Conservation (phyloP, 2,113 vertebrate genomes). For the Caranx melampygus region DNA sequence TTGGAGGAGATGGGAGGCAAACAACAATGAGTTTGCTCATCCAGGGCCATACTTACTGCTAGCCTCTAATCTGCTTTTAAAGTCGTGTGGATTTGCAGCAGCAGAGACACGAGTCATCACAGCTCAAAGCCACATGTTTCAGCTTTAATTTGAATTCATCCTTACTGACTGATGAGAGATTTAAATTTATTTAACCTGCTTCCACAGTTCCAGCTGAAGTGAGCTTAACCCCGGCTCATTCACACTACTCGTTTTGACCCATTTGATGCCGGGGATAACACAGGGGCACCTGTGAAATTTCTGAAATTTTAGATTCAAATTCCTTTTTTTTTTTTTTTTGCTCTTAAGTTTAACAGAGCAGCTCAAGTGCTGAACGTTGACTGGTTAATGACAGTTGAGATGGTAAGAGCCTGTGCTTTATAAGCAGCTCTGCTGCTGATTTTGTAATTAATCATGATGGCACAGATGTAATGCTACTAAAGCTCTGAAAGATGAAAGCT, state of each 20-base stretch:
- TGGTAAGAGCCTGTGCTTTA: neutral
- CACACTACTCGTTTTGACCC: neutral
- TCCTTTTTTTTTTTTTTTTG: constrained; percentile 1
- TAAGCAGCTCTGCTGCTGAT: constrained; percentile 1
- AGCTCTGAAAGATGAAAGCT: constrained; percentile 17
- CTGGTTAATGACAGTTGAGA: neutral
- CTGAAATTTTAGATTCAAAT: constrained; percentile 1
- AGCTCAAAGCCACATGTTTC: constrained; percentile 59
- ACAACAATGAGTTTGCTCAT: constrained; percentile 62
- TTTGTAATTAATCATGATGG: constrained; percentile 32
- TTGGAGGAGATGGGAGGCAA: constrained; percentile 49
- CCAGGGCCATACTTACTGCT: constrained; percentile 55
- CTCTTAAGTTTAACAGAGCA: neutral
- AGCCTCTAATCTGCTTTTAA: constrained; percentile 73
- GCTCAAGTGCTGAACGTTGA: constrained; percentile 8
- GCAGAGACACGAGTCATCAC: constrained; percentile 35
- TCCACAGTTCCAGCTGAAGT: neutral
- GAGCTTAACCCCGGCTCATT: neutral
- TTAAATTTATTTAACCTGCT: constrained; percentile 57
- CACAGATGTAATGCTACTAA: constrained; percentile 4
- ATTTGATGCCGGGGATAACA: constrained; percentile 10
- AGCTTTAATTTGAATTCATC: constrained; percentile 54
- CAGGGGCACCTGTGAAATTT: neutral
- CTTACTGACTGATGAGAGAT: constrained; percentile 45
- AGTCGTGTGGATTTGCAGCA: constrained; percentile 65